These are phyloP conservation scores for Corythoichthys haematopterus DNA, from an alignment of 2,113 vertebrate species.

Conservation along the genomic window DNA sequence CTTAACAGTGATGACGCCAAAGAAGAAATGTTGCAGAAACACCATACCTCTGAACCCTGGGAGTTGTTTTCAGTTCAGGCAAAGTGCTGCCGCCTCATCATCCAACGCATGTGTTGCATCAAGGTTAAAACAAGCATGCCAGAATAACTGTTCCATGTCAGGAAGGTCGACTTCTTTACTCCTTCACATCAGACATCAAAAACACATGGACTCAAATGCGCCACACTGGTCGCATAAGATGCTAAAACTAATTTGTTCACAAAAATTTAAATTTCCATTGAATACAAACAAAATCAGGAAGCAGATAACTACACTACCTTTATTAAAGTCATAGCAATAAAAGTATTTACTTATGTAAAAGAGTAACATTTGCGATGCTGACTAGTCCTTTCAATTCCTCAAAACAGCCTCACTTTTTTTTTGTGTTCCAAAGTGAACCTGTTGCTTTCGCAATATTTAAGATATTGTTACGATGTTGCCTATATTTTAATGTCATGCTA, in stretches of 20 bases:
- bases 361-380: no score
- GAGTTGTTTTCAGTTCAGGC: slow-evolving; percentile 64
- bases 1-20: slow-evolving; percentile 71
- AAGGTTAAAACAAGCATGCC: slow-evolving; percentile 27
- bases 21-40: slow-evolving; percentile 58
- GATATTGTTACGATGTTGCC: background rate
- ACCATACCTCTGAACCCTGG: slow-evolving; percentile 48
- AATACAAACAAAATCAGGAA: background rate
- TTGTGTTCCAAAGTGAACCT: background rate
- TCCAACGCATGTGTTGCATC: slow-evolving; percentile 63
- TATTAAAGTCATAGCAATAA: no score
- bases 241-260: background rate
- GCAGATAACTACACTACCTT: background rate
- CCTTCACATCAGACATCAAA: background rate
- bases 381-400: background rate
- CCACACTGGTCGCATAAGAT: background rate
- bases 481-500: background rate
- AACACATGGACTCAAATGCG: background rate
- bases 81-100: slow-evolving; percentile 47
- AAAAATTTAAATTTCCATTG: background rate
- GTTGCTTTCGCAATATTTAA: background rate
- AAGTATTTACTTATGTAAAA: no score
- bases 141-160: slow-evolving; percentile 6
- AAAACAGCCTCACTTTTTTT: background rate
- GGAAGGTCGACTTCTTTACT: background rate